Base-by-base conservation (phyloP, 2,113 vertebrate species). In the Carassius auratus region DNA sequence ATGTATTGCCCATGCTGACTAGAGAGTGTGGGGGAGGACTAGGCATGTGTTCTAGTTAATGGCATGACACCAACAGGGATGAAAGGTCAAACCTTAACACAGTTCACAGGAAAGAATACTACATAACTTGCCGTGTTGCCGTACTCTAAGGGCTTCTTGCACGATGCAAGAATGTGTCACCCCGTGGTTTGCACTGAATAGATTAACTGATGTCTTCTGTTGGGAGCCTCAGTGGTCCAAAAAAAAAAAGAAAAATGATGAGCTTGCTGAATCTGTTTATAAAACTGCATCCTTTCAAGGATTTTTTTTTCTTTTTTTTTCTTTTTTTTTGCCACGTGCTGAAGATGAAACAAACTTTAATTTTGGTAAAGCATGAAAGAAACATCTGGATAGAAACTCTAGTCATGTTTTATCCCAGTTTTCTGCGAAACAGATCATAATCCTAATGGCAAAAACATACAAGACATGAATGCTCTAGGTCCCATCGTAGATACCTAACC, bases 1-100 rank as follows among this genome's bases (percentile, higher is more conserved):
- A 94, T 93, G 87, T 92, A 94, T 94, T 89, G 90, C 91, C 86
- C 88, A 87, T 76, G 90, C 91, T 91, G 93, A 91, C 84, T 90
- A 91, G 89, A 90, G 90, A 91, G 88, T 90, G 90, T 87, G 87
- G 90, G 91, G 89, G 92, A 87, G 89, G 66, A 71, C 89, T 90
- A 91, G 92, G 92, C 91, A 88, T 91, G 90, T 91, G 93, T 92
- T 92, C 90, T 94, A 91, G 92, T 94, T 95, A 94, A 94, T 94
- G 90, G 91, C 92, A 92, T 94, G 94, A 94, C 94, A 95, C 90
- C 90, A 89, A 86, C 84, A 55, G 90, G 89, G 93, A 92, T 92
- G 90, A 94, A 92, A 93, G 94, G 94, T 95, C 92, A 93, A 90
- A 90, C 83, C 90, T 91, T 94, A 93, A 89, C 91, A 93, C 90